These are phyloP conservation scores for Tetramorium simillimum DNA, from an alignment of 1,140 invertebrate species.

Conservation along the genomic window DNA sequence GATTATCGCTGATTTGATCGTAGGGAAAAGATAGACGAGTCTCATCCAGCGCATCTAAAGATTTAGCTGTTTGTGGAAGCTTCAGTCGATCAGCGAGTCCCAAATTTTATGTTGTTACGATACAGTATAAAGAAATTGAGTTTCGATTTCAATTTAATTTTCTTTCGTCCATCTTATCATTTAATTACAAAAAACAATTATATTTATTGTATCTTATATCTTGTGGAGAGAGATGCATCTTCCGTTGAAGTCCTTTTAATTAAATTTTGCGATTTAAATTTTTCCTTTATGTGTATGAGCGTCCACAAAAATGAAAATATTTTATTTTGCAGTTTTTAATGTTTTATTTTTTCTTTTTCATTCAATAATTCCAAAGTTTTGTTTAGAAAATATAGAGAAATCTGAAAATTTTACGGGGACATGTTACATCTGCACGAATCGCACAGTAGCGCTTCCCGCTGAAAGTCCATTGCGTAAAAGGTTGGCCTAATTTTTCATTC, in stretches of 20 bases:
- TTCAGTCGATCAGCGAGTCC: conserved; percentile 25
- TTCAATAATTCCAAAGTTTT: conserved; percentile 1
- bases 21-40: conserved; percentile 19
- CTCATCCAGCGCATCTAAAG: conserved; percentile 16
- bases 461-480: conserved; percentile 42
- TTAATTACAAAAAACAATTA: not conserved
- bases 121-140: not conserved
- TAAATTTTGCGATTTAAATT: not conserved
- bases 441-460: conserved; percentile 44
- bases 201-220: not conserved
- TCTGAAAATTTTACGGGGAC: not conserved
- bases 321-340: not conserved
- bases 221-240: not conserved
- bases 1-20: not conserved
- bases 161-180: not conserved
- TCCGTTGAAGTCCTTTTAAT: not conserved
- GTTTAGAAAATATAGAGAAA: not conserved
- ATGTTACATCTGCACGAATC: conserved; percentile 43
- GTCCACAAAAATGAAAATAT: not conserved
- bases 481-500: conserved; percentile 55
- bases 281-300: not conserved
- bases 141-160: not conserved
- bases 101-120: conserved; percentile 9
- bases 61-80: conserved; percentile 1
- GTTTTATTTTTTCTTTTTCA: not conserved